Base-by-base conservation (phyloP, 2,797 vertebrate species). In the Sternotherus odoratus region DNA sequence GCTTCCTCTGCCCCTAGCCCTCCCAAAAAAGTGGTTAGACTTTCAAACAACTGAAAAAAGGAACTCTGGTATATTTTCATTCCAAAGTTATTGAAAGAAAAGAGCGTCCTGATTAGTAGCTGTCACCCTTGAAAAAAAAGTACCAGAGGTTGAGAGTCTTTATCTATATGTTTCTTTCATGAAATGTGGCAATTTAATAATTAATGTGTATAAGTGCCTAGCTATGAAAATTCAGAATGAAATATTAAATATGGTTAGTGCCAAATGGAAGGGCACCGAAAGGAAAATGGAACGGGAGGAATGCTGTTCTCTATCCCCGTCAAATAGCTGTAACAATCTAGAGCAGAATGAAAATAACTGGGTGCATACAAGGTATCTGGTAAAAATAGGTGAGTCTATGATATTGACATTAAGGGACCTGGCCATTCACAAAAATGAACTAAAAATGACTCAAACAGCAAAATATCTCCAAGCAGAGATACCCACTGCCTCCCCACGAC, bases 161-260 rank as follows among this genome's bases (percentile, higher is more conserved):
- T 63, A 82, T 80, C 88, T 94, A 89, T 91, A 93, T 79, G 43
- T 95, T 95, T 78, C 77, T 74, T 90, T 83, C 80, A 72, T 87
- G 92, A 92, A 95, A 87, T 1, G 6, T 69, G 89, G 51, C 30
- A 56, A n/a, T 79, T 97, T 75, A 97, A 97, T 97, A 96, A 97
- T 97, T 96, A 36, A 97, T 97, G 93, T 51, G 87, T 83, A 39
- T 96, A 97, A 97, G 96, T 96, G 95, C 94, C 91, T 96, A 28
- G 89, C 95, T 92, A 94, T 94, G 97, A 95, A 97, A 96, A 97
- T 93, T 87, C 85, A 93, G 77, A 92, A 97, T 97, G 46, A 97
- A 97, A 97, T 97, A 97, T 97, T 97, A 94, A 97, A 85, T 86
- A 94, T 49, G 80, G 23, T 60, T 1, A 2, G 92, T 85, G 94